A percentile compares a stretch with the other conserved stretches of the same genome.
Conservation (phyloP, 2,797 vertebrate genomes). For the Lophius americanus region DNA sequence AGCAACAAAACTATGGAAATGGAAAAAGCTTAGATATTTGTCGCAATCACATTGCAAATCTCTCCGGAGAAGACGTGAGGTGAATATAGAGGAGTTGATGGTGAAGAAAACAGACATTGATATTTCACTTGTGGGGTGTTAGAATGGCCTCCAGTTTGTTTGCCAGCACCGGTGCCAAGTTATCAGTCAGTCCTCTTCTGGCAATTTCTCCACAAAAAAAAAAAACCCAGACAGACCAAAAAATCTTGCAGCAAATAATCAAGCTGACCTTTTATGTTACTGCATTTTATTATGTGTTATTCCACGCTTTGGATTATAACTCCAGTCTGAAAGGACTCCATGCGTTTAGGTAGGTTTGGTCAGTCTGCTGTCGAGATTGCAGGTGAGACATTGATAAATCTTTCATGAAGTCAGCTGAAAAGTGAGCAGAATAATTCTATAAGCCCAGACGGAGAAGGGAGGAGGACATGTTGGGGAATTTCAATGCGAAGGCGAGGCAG, state of each 20-base stretch:
- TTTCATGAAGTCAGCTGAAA: slow-evolving; percentile 57
- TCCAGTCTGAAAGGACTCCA: slow-evolving; percentile 51
- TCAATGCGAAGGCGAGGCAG: slow-evolving; percentile 25
- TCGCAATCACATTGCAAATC: slow-evolving; percentile 54
- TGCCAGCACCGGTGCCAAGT: slow-evolving; percentile 42
- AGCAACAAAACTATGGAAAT: slow-evolving; percentile 25
- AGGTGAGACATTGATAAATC: slow-evolving; percentile 66
- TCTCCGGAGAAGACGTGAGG: slow-evolving; percentile 51
- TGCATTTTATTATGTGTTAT: slow-evolving; percentile 65
- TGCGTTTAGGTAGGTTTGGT: slow-evolving; percentile 51
- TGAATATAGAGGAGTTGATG: slow-evolving; percentile 41
- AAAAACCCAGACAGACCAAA: slow-evolving; percentile 39
- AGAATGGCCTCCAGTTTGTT: slow-evolving; percentile 70
- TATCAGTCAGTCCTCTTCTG: slow-evolving; percentile 56
- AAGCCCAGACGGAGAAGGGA: slow-evolving; percentile 10
- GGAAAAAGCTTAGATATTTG: slow-evolving; percentile 54
- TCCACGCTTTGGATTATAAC: slow-evolving; percentile 59
- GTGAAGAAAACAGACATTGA: slow-evolving; percentile 54
- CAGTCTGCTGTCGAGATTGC: slow-evolving; percentile 56
- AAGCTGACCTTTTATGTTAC: slow-evolving; percentile 54
- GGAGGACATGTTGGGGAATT: slow-evolving; percentile 37
- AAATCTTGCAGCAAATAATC: slow-evolving; percentile 62
- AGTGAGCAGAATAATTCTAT: slow-evolving; percentile 58
- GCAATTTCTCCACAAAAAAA: slow-evolving; percentile 52
- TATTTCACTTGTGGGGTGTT: slow-evolving; percentile 58